Conservation (phyloP, 2,113 vertebrate species). For the Prinia subflava region DNA sequence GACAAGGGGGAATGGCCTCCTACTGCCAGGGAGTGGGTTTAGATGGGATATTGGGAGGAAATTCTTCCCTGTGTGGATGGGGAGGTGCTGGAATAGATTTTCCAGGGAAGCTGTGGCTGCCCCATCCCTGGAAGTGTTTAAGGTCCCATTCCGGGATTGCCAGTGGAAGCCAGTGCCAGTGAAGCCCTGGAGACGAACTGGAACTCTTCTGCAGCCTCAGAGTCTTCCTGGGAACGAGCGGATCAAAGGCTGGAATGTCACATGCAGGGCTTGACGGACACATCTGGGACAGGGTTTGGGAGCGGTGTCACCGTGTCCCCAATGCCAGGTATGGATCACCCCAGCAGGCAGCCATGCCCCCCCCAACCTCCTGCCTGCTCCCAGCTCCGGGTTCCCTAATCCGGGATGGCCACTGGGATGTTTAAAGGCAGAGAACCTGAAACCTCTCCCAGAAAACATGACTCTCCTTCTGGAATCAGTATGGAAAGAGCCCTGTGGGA, state of each 20-base stretch:
- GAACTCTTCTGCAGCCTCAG: background rate
- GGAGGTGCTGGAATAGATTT: background rate
- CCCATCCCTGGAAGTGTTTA: background rate
- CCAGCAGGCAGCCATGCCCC: background rate
- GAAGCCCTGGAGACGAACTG: background rate
- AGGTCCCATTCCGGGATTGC: background rate
- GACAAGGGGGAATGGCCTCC: background rate
- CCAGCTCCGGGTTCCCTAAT: background rate
- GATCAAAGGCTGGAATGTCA: background rate
- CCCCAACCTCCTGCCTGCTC: background rate
- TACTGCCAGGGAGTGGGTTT: background rate
- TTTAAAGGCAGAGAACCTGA: background rate
- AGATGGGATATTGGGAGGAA: background rate
- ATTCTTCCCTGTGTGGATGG: background rate
- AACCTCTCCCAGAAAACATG: background rate
- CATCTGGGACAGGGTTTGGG: background rate
- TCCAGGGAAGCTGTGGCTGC: background rate
- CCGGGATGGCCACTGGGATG: rapidly evolving
- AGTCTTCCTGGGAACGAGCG: rapidly evolving
- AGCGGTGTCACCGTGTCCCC: rapidly evolving
- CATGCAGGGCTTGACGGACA: background rate
- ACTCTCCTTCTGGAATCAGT: background rate
- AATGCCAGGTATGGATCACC: background rate
- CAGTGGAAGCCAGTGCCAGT: rapidly evolving
- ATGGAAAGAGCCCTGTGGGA: background rate